Percentiles rank a stretch among this genome's conserved stretches.
These are phyloP conservation scores for Tangara arthus DNA, from an alignment of 2,797 vertebrate species.

Conservation along the genomic window DNA sequence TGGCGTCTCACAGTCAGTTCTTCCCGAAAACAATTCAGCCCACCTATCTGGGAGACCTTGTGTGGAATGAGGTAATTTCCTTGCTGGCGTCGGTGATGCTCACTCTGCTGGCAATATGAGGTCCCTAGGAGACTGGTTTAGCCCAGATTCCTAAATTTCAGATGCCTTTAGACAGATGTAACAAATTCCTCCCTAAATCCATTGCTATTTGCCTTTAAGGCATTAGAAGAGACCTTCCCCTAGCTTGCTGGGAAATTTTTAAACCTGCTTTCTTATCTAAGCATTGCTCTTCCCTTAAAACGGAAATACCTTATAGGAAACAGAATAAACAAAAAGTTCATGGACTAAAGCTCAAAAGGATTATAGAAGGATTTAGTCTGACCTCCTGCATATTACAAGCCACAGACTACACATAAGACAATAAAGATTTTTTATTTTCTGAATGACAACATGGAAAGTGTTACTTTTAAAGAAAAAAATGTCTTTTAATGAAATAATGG, in stretches of 20 bases:
- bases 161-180: not conserved
- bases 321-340: not conserved
- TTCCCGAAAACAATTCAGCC: not conserved
- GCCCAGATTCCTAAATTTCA: constrained; percentile 24
- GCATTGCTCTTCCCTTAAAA: not conserved
- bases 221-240: not conserved
- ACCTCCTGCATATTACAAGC: not conserved
- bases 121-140: not conserved
- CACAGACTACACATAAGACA: not conserved
- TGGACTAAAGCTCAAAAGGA: not conserved
- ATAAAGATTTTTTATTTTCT: not conserved
- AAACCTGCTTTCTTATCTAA: not conserved
- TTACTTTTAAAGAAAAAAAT: not conserved
- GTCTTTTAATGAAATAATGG: not conserved
- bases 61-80: constrained; percentile 11
- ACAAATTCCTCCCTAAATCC: constrained; percentile 6
- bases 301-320: not conserved
- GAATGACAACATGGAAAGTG: not conserved
- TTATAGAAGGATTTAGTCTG: not conserved
- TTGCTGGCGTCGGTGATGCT: not conserved
- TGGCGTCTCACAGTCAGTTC: not conserved
- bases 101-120: not conserved
- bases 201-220: not conserved
- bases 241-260: not conserved
- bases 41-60: not conserved